These are phyloP conservation scores for Dolichoris vasculosae DNA, from an alignment of 1,140 invertebrate genomes.

Conservation along the genomic window DNA sequence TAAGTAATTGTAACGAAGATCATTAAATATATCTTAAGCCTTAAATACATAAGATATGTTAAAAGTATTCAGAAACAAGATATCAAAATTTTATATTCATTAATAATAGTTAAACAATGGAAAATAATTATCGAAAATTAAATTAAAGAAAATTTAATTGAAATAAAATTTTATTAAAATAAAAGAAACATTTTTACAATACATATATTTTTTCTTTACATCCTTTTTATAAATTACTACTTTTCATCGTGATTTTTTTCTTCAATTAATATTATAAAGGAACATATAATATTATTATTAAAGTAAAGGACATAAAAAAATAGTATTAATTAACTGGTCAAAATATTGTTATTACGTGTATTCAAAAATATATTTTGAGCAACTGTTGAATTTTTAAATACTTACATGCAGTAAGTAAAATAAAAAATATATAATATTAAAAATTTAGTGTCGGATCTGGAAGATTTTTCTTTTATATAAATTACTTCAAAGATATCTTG, in stretches of 20 bases:
- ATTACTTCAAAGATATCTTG: neutral
- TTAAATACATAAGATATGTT: neutral
- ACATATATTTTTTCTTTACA: too few species aligned
- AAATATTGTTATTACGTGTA: too few species aligned
- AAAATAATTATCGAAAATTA: neutral
- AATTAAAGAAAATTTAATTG: neutral
- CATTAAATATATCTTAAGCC: neutral
- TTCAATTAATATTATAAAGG: too few species aligned
- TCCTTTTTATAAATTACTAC: too few species aligned
- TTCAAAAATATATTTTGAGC: too few species aligned
- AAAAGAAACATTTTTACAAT: too few species aligned
- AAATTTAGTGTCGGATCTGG: neutral
- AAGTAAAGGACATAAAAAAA: too few species aligned
- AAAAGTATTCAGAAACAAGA: neutral
- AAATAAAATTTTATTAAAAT: neutral
- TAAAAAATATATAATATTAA: neutral
- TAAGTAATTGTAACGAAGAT: neutral
- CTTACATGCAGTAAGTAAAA: neutral
- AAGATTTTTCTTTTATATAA: neutral
- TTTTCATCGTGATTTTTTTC: too few species aligned
- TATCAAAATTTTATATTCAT: neutral
- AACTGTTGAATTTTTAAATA: neutral
- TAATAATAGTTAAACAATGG: neutral
- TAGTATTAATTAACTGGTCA: too few species aligned
- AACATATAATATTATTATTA: too few species aligned